These are phyloP conservation scores for Oryzias sinensis DNA, from an alignment of 2,797 vertebrate species.

Conservation along the genomic window DNA sequence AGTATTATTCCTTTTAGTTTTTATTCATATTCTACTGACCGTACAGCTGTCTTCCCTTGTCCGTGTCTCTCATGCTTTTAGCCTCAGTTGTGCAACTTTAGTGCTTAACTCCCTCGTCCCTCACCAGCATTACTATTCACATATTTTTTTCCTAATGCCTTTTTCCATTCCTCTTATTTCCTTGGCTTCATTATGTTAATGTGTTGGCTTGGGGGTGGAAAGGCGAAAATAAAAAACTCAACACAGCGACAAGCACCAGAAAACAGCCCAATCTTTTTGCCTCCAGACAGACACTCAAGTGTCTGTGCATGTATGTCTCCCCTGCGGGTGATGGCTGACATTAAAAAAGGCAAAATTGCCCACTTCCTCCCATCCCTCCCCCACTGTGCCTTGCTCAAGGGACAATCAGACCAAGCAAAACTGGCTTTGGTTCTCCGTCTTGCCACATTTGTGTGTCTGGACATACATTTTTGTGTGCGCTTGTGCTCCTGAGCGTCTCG, in stretches of 20 bases:
- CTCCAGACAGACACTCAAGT: constrained; percentile 38
- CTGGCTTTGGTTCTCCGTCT: constrained; percentile 49
- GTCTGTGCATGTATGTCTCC: constrained; percentile 31
- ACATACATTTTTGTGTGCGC: constrained; percentile 15
- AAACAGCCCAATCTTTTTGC: constrained; percentile 48
- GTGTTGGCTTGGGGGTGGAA: constrained; percentile 29
- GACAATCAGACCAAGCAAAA: constrained; percentile 62
- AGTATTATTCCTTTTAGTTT: constrained; percentile 7
- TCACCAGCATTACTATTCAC: not conserved
- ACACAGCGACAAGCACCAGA: constrained; percentile 43
- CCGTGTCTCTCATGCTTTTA: constrained; percentile 12
- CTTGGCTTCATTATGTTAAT: constrained; percentile 41
- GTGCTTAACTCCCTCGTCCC: constrained; percentile 12
- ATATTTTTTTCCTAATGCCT: constrained; percentile 6
- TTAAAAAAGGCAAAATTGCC: constrained; percentile 65
- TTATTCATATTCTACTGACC: constrained; percentile 21
- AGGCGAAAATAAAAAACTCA: constrained; percentile 12
- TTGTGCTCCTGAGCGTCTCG: constrained; percentile 25
- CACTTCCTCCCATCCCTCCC: constrained; percentile 32
- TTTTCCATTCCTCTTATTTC: constrained; percentile 16
- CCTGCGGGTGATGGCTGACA: constrained; percentile 67
- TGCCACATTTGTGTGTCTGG: constrained; percentile 36
- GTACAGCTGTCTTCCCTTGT: constrained; percentile 20
- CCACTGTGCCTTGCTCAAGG: constrained; percentile 49
- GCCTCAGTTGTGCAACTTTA: constrained; percentile 11